Evolutionary conservation across 1,140 invertebrate species (phyloP).

Genomic region (Tyrophagus putrescentiae): DNA sequence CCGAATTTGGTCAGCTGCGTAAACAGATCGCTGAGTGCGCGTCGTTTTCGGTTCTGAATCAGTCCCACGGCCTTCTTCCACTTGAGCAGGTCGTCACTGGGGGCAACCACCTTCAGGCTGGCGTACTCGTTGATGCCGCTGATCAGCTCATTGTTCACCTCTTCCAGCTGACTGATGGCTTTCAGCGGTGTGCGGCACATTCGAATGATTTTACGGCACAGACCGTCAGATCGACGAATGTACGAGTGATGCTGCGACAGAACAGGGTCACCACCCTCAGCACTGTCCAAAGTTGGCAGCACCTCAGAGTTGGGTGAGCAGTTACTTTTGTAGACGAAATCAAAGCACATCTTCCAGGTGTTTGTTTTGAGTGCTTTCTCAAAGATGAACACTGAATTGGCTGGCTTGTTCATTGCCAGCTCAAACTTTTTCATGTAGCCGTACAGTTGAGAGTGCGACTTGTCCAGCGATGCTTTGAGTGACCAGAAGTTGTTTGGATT

Average conservation of each 20-base stretch:
- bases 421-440: conserved; percentile 70
- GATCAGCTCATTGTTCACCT: conserved; percentile 20
- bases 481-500: conserved; percentile 87
- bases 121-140: conserved; percentile 17
- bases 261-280: too few relatives aligned
- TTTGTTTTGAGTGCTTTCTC: neutral
- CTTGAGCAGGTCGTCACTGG: conserved; percentile 48
- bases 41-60: conserved; percentile 65
- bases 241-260: neutral
- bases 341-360: neutral
- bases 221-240: neutral
- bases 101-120: neutral
- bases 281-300: too few relatives aligned
- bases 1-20: conserved; percentile 46
- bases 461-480: conserved; percentile 67
- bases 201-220: neutral
- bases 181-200: neutral
- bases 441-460: conserved; percentile 67
- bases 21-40: conserved; percentile 65
- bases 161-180: conserved; percentile 27
- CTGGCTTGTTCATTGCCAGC: neutral
- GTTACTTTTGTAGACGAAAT: neutral
- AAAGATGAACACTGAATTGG: neutral
- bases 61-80: conserved; percentile 54
- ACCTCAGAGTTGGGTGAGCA: too few relatives aligned